Evolutionary conservation across 1,140 invertebrate species (phyloP), one percentile per base, ranked within the genome.

Genomic region (Caerostris darwini): DNA sequence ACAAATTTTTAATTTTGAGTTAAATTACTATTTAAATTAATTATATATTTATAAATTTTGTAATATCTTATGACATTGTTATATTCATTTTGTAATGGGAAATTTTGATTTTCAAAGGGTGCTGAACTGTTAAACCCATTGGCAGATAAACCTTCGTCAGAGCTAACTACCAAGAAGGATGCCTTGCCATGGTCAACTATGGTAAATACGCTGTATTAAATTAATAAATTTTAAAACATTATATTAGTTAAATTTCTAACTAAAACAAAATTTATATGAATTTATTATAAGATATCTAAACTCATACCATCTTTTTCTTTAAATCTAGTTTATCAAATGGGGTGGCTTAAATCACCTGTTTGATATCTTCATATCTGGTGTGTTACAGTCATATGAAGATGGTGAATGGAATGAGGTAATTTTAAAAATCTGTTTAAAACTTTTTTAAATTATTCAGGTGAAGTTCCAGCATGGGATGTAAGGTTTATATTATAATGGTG

Each of bases 291-390:
- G 34, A 34, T 34, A 34, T 34, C 34, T 34, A 2, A 34, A 34
- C 34, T 34, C 34, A 34, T 34, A 17, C 3, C 8, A 10, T 34
- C 19, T 58, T 58, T 56, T 57, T 12, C 71, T 54, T 77, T 54
- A 81, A 64, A 50, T 61, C 10, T 58, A 97, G 92, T 99, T 99
- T 95, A 97, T 99, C 34, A 97, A 98, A 95, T 97, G 98, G 95
- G 98, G 98, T 57, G 98, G 98, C 3, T 95, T 99, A 56, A 97
- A 97, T 81, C 97, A 99, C 96, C 96, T 99, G 1, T 99, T 98
- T 96, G 98, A 98, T 96, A 99, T 99, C 93, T 98, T 99, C 96
- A 98, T 98, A 97, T 98, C 97, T 50, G 98, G 98, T 96, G 96
- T 96, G 95, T 95, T 97, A 95, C 96, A 96, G 94, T 95, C 95